phyloP scores from a whole-genome alignment of 2,113 vertebrate species.

The Xiphorhynchus elegans region DNA sequence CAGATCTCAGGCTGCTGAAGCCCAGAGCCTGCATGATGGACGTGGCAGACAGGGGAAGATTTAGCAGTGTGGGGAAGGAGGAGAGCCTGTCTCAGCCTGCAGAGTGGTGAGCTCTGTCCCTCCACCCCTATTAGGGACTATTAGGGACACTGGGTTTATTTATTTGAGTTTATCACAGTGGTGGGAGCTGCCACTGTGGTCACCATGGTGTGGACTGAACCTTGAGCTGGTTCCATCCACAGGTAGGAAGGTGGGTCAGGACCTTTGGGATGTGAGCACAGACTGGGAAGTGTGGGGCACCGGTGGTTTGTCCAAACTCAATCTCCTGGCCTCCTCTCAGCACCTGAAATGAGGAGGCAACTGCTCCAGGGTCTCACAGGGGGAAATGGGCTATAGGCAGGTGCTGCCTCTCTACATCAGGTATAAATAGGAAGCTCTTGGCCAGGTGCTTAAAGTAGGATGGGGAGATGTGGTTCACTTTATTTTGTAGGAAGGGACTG shows the following conservation, averaged over 20 bases:
- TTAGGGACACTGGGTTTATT: rapidly evolving
- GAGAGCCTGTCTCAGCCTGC: not conserved
- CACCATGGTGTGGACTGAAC: rapidly evolving
- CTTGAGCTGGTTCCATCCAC: not conserved
- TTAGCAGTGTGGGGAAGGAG: not conserved
- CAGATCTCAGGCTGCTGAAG: not conserved
- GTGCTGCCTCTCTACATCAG: not conserved
- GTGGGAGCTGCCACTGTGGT: not conserved
- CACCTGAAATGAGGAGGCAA: not conserved
- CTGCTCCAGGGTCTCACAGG: not conserved
- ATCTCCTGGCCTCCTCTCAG: not conserved
- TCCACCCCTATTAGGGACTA: rapidly evolving
- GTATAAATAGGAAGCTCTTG: not conserved
- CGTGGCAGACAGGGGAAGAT: not conserved
- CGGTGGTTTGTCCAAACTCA: not conserved
- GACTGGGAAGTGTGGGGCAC: not conserved
- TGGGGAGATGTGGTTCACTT: rapidly evolving
- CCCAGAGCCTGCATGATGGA: not conserved
- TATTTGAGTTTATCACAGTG: not conserved
- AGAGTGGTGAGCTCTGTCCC: not conserved
- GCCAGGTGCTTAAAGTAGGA: not conserved
- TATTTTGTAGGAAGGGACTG: not conserved
- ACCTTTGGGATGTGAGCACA: not conserved
- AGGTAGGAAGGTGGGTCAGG: not conserved
- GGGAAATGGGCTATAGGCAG: not conserved